phyloP scores from a whole-genome alignment of 2,888 invertebrate genomes.

The Nipponacmea schrenckii region DNA sequence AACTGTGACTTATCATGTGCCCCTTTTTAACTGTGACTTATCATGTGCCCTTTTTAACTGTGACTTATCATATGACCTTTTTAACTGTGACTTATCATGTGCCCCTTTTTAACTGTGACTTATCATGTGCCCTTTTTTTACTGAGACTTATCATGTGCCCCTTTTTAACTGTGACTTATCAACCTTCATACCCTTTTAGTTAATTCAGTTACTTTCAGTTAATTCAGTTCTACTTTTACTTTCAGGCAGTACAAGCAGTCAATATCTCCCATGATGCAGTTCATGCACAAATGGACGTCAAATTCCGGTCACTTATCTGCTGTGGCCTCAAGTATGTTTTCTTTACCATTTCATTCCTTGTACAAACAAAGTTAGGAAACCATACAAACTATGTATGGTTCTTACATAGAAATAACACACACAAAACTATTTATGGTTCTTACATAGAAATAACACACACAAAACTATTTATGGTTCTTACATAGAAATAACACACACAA shows the following conservation, averaged over 20 bases:
- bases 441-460: too few relatives aligned
- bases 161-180: too few relatives aligned
- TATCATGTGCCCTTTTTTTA: not conserved
- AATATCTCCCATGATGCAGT: constrained; percentile 95
- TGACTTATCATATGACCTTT: too few relatives aligned
- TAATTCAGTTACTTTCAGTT: too few relatives aligned
- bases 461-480: too few relatives aligned
- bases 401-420: too few relatives aligned
- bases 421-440: too few relatives aligned
- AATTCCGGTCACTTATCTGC: constrained; percentile 92
- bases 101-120: not conserved
- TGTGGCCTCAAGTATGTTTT: constrained; percentile 84
- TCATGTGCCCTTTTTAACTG: not conserved
- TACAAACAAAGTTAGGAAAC: too few relatives aligned
- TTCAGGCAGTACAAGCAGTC: constrained; percentile 94
- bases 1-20: not conserved
- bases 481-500: too few relatives aligned
- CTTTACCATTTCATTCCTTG: not conserved
- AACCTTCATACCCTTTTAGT: too few relatives aligned
- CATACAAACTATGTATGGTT: too few relatives aligned
- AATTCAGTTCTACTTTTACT: constrained; percentile 57
- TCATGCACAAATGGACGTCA: constrained; percentile 98
- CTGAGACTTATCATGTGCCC: not conserved
- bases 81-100: not conserved
- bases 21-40: not conserved